Percentiles rank a stretch among this genome's conserved stretches.
These are phyloP conservation scores for Tiphia femorata DNA, from an alignment of 2,888 invertebrate genomes.

Conservation along the genomic window DNA sequence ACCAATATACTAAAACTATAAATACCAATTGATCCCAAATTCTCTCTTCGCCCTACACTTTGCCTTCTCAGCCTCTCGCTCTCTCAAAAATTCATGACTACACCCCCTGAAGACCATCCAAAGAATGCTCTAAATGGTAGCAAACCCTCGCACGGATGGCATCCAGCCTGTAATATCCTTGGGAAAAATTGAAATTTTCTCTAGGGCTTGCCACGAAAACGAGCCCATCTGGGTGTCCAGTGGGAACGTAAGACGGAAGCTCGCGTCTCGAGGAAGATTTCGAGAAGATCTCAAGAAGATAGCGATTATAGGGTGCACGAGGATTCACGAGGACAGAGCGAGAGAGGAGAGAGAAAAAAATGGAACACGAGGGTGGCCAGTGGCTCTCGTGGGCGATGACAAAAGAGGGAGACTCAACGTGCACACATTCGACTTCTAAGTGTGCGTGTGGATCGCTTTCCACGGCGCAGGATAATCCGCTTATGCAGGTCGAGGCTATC, in stretches of 20 bases:
- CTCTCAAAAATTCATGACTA: no score
- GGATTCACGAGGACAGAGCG: conserved; percentile 10
- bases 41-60: no score
- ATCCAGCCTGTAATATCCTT: no score
- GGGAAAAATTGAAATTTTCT: no score
- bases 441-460: conserved; percentile 55
- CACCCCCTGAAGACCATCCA: no score
- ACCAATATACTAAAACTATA: no score
- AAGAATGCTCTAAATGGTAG: not conserved
- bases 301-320: conserved; percentile 31
- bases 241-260: conserved; percentile 20
- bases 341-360: conserved; percentile 7
- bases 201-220: no score
- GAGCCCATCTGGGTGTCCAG: no score
- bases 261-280: conserved; percentile 31
- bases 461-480: conserved; percentile 59
- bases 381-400: conserved; percentile 23
- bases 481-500: conserved; percentile 48
- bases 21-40: no score
- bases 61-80: no score
- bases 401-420: conserved; percentile 39
- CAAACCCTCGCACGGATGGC: no score
- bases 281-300: conserved; percentile 24
- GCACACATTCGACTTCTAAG: not conserved
- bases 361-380: conserved; percentile 28